Evolutionary conservation across 2,113 vertebrate species (phyloP), one percentile per base, ranked within the genome.

Genomic region (Paracyprichromis sp.): DNA sequence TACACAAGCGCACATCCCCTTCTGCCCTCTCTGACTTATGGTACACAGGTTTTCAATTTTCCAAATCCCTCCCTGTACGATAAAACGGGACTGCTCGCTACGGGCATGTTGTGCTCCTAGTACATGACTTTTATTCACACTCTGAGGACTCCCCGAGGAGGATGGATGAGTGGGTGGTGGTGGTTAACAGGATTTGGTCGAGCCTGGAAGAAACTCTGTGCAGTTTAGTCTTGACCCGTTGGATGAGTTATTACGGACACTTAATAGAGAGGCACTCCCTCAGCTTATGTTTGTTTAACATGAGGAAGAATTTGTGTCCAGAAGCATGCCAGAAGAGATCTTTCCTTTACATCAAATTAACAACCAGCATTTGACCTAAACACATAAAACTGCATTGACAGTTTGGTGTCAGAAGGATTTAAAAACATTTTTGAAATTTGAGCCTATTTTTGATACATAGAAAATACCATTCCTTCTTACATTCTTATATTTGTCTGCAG

Each of bases 31-130:
- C 52, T 83, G n/a, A 83, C 26, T 54, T 89, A 54, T 17, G 14
- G 29, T 89, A 92, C 93, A 94, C 54, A 24, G 43, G 57, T 88
- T 93, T 92, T 95, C 92, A 87, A 90, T 92, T 94, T 87, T 81
- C 84, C 10, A 38, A 85, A 91, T n/a, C 69, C 31, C 21, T 69
- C 82, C 31, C 43, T 82, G 63, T 69, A 73, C 86, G 73, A 84
- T 83, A 84, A 71, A 86, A 82, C 66, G 29, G 66, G 52, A 45
- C 79, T 59, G 85, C 79, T 90, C 83, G 63, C 56, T 12, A 34
- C n/a, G 81, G 82, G 45, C 24, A 29, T 81, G 84, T 80, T 85
- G 40, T 31, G 54, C 59, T 85, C 76, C 78, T 26, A 50, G 53
- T 50, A 84, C 82, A 89, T 52, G 85, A 52, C 82, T 90, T 89